phyloP scores from a whole-genome alignment of 2,113 vertebrate species.

The Typhlomys cinereus region DNA sequence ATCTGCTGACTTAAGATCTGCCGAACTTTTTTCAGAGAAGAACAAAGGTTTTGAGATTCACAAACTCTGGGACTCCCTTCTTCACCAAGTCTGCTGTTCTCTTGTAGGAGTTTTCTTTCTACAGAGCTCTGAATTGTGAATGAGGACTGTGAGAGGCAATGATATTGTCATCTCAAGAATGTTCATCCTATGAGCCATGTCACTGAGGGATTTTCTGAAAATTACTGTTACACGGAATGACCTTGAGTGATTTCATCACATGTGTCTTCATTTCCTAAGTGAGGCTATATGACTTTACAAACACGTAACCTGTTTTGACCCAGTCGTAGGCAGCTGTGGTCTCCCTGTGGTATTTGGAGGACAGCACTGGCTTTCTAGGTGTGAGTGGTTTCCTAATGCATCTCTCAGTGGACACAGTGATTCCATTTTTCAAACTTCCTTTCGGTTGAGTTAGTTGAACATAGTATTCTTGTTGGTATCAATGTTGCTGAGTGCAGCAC shows the following conservation, averaged over 20 bases:
- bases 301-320: not conserved
- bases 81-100: not conserved
- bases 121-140: not conserved
- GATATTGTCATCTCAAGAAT: not conserved
- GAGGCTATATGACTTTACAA: not conserved
- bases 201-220: not conserved
- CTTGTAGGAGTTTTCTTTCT: not conserved
- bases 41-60: not conserved
- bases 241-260: not conserved
- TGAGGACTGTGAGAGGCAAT: not conserved
- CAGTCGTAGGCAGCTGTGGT: not conserved
- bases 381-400: not conserved
- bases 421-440: too few relatives aligned
- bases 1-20: conserved; percentile 47
- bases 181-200: not conserved
- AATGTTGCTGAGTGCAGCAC: not conserved
- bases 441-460: not conserved
- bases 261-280: not conserved
- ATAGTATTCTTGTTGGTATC: not conserved
- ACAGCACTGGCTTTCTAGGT: not conserved
- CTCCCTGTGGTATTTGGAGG: not conserved
- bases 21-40: not conserved
- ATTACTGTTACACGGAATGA: not conserved
- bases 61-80: not conserved
- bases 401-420: too few relatives aligned